These are phyloP conservation scores for Subanguina moxae DNA, from an alignment of 1,140 invertebrate genomes.

Conservation along the genomic window DNA sequence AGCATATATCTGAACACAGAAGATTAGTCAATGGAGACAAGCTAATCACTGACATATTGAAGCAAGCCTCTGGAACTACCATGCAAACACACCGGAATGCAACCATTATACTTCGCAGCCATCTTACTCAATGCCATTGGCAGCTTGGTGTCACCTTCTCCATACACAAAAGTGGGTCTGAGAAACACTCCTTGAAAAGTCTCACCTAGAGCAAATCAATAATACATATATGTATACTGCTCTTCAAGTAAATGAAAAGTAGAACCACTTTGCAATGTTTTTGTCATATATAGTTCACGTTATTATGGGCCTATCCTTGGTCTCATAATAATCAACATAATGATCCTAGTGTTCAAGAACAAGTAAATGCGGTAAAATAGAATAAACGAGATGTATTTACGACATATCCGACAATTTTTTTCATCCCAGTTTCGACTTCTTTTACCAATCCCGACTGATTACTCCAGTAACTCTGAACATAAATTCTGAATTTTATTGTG, in stretches of 20 bases:
- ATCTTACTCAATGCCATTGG: conserved; percentile 21
- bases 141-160: conserved; percentile 32
- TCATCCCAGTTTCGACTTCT: no score
- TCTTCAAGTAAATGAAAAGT: background rate
- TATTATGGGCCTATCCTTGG: no score
- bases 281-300: no score
- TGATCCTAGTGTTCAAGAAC: no score
- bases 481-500: no score
- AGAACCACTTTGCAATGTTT: no score
- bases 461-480: no score
- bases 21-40: background rate
- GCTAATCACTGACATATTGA: conserved; percentile 35
- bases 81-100: conserved; percentile 7
- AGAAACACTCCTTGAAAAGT: conserved; percentile 34
- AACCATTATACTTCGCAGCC: conserved; percentile 20
- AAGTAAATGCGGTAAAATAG: no score
- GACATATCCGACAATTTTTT: no score
- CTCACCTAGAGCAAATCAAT: conserved; percentile 13
- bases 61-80: conserved; percentile 34
- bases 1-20: conserved; percentile 33
- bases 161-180: conserved; percentile 40
- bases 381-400: no score
- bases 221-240: background rate
- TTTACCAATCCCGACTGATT: no score
- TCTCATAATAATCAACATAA: no score